phyloP scores from a whole-genome alignment of 2,797 vertebrate species.

The Lateolabrax maculatus region DNA sequence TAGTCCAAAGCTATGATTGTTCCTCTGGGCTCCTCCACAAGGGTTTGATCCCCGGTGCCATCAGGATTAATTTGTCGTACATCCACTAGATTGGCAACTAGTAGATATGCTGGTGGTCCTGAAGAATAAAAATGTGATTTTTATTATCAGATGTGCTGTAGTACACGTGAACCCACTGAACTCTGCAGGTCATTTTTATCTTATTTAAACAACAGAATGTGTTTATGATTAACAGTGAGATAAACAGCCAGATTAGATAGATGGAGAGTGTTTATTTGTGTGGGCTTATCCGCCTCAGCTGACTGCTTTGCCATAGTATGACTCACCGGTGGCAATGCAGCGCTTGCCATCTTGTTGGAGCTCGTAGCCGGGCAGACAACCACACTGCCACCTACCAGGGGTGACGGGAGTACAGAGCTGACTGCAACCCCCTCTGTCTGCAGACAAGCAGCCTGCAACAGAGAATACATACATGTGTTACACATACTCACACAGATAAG shows the following conservation, averaged over 20 bases:
- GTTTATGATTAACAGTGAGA: not conserved
- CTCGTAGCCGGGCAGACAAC: constrained; percentile 91
- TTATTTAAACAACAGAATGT: not conserved
- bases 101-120: constrained; percentile 90
- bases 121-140: constrained; percentile 25
- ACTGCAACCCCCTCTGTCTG: constrained; percentile 93
- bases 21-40: constrained; percentile 90
- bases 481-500: not conserved
- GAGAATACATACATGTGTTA: constrained; percentile 24
- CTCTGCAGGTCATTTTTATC: not conserved
- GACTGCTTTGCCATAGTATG: constrained; percentile 27
- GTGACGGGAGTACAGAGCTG: constrained; percentile 88
- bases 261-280: constrained; percentile 11
- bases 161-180: not conserved
- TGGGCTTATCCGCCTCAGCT: constrained; percentile 26
- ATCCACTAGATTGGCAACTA: constrained; percentile 91
- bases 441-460: constrained; percentile 90
- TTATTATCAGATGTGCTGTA: not conserved
- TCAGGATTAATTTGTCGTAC: constrained; percentile 88
- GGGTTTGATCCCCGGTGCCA: constrained; percentile 83
- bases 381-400: constrained; percentile 89
- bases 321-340: constrained; percentile 89
- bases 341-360: constrained; percentile 88
- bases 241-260: not conserved
- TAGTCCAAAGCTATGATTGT: constrained; percentile 91